phyloP scores from a whole-genome alignment of 2,888 invertebrate genomes.

The Neelides folsomi region DNA sequence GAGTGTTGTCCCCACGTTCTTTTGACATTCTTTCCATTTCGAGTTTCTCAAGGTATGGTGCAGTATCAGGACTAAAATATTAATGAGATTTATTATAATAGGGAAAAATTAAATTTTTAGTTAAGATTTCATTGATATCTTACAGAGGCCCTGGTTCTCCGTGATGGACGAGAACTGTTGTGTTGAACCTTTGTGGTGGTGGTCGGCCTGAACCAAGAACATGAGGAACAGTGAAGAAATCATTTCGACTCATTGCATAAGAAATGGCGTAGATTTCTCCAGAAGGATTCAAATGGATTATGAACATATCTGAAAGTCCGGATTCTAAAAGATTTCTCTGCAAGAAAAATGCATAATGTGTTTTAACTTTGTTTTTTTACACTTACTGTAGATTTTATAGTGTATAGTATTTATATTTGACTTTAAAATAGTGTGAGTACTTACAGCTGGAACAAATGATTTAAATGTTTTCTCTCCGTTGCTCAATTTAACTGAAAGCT shows the following conservation, averaged over 20 bases:
- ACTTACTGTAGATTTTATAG: too few relatives aligned
- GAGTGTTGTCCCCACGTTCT: slow-evolving; percentile 77
- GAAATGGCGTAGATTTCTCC: slow-evolving; percentile 53
- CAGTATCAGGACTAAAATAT: slow-evolving; percentile 71
- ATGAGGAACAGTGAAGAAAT: slow-evolving; percentile 29
- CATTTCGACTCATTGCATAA: slow-evolving; percentile 35
- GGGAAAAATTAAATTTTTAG: background rate
- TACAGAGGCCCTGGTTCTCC: slow-evolving; percentile 68
- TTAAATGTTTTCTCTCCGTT: slow-evolving; percentile 57
- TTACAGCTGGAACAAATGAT: slow-evolving; percentile 66
- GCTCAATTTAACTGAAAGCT: slow-evolving; percentile 52
- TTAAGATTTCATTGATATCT: slow-evolving; percentile 34
- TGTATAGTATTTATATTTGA: slow-evolving; percentile 13
- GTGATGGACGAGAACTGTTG: slow-evolving; percentile 63
- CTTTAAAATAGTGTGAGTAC: slow-evolving; percentile 26
- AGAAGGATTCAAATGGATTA: slow-evolving; percentile 62
- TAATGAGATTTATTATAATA: slow-evolving; percentile 2
- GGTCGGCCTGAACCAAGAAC: slow-evolving; percentile 48
- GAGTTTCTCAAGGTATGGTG: slow-evolving; percentile 80
- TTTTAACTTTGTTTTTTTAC: too few relatives aligned
- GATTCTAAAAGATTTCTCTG: slow-evolving; percentile 62
- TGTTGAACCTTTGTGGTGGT: slow-evolving; percentile 51
- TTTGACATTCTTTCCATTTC: slow-evolving; percentile 80
- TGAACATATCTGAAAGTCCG: slow-evolving; percentile 61
- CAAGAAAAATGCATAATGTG: slow-evolving; percentile 32